These are phyloP conservation scores for Hypselothyrea guttata DNA, from an alignment of 2,888 invertebrate species.

Conservation along the genomic window DNA sequence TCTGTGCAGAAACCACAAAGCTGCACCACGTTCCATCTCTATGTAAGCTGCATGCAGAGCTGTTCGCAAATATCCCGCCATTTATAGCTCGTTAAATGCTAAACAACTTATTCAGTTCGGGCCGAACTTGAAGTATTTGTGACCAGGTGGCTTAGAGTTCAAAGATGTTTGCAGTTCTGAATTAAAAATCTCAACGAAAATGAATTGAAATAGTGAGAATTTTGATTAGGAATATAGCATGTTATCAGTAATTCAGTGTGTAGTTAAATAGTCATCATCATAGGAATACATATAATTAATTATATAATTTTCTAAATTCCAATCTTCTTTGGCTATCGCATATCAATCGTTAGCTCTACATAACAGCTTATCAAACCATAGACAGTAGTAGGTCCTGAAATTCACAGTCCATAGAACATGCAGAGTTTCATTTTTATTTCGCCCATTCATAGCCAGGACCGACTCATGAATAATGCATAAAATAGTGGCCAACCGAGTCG, in stretches of 20 bases:
- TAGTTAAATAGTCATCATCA: no score
- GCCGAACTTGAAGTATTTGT: neutral
- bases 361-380: constrained; percentile 18
- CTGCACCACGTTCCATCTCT: constrained; percentile 25
- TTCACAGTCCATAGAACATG: constrained; percentile 26
- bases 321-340: no score
- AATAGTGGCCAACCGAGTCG: constrained; percentile 42
- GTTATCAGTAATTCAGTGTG: no score
- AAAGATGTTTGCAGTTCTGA: no score
- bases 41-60: constrained; percentile 42
- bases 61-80: constrained; percentile 36
- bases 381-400: constrained; percentile 22
- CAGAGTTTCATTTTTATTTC: constrained; percentile 22
- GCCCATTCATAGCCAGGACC: constrained; percentile 24
- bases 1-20: constrained; percentile 31
- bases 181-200: no score
- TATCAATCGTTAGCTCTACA: neutral
- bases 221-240: no score
- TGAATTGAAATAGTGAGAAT: no score
- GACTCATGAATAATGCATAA: constrained; percentile 63
- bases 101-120: constrained; percentile 65
- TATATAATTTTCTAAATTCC: no score
- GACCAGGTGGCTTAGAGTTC: constrained; percentile 5
- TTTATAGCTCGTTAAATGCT: constrained; percentile 70
- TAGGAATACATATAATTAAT: no score